A percentile compares a stretch with the other conserved stretches of the same genome.
Evolutionary conservation across 2,888 invertebrate genomes (phyloP).

Genomic region (Exephanes ischioxanthus): DNA sequence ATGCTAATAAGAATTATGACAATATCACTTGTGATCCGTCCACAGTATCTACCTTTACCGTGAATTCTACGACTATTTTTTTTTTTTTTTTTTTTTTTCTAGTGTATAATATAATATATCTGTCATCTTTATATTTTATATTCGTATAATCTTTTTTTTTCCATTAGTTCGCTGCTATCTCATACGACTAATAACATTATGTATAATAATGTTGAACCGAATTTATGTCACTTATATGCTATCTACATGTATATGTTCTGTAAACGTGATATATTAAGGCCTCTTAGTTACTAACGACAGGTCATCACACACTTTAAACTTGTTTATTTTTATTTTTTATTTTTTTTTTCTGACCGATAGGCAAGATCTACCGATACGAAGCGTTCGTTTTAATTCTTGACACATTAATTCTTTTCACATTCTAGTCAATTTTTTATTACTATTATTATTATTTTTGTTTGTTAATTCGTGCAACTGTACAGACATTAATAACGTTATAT

Average conservation of each 20-base stretch:
- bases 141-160: slow-evolving; percentile 47
- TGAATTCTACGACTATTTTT: slow-evolving; percentile 34
- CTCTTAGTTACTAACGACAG: slow-evolving; percentile 84
- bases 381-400: slow-evolving; percentile 68
- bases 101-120: slow-evolving; percentile 63
- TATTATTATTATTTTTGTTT: slow-evolving; percentile 27
- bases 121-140: slow-evolving; percentile 64
- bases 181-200: slow-evolving; percentile 68
- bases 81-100: slow-evolving; percentile 53
- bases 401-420: slow-evolving; percentile 46
- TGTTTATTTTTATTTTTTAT: slow-evolving; percentile 64
- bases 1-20: slow-evolving; percentile 26
- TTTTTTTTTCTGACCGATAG: slow-evolving; percentile 74
- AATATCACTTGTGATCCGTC: slow-evolving; percentile 35
- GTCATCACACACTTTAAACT: slow-evolving; percentile 77
- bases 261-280: slow-evolving; percentile 81
- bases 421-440: slow-evolving; percentile 14
- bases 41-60: slow-evolving; percentile 23
- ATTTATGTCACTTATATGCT: slow-evolving; percentile 59
- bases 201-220: slow-evolving; percentile 58
- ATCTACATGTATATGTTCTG: slow-evolving; percentile 64
- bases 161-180: slow-evolving; percentile 49
- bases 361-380: slow-evolving; percentile 72
- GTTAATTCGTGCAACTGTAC: slow-evolving; percentile 47
- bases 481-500: slow-evolving; percentile 51